Evolutionary conservation across 2,797 vertebrate genomes (phyloP).

Genomic region (Centroberyx gerrardi): DNA sequence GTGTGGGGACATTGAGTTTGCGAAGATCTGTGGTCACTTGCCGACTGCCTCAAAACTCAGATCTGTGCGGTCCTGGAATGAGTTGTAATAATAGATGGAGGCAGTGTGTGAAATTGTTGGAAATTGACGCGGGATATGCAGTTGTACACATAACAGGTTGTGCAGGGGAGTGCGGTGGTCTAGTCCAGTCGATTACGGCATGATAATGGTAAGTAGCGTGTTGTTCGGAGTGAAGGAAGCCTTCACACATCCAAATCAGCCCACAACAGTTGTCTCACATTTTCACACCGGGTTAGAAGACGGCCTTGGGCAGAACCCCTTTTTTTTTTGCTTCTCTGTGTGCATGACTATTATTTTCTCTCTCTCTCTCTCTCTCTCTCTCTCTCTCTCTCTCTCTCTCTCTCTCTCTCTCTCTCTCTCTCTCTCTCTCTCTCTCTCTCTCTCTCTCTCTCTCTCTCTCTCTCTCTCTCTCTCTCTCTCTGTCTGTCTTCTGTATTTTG

Average conservation of each 20-base stretch:
- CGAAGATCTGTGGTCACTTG: slow-evolving; percentile 50
- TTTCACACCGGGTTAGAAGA: slow-evolving; percentile 43
- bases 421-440: too few species aligned
- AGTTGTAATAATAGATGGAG: slow-evolving; percentile 20
- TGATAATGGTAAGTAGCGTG: slow-evolving; percentile 23
- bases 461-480: too few species aligned
- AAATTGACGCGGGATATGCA: slow-evolving; percentile 58
- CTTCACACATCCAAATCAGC: slow-evolving; percentile 1
- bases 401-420: too few species aligned
- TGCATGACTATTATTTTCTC: slow-evolving; percentile 2
- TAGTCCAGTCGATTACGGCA: slow-evolving; percentile 41
- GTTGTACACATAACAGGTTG: slow-evolving; percentile 34
- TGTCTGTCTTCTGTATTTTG: neutral
- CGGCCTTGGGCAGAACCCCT: neutral
- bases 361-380: neutral
- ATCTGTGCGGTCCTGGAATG: neutral
- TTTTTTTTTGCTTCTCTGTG: neutral
- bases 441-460: too few species aligned
- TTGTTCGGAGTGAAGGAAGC: slow-evolving; percentile 13
- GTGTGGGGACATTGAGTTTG: slow-evolving; percentile 51
- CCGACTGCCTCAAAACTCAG: slow-evolving; percentile 45
- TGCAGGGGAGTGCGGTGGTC: slow-evolving; percentile 1
- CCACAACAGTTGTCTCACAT: slow-evolving; percentile 33
- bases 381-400: too few species aligned
- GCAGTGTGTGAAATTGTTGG: slow-evolving; percentile 53